Conservation (phyloP, 2,888 invertebrate genomes). For the Lydus trimaculatus region DNA sequence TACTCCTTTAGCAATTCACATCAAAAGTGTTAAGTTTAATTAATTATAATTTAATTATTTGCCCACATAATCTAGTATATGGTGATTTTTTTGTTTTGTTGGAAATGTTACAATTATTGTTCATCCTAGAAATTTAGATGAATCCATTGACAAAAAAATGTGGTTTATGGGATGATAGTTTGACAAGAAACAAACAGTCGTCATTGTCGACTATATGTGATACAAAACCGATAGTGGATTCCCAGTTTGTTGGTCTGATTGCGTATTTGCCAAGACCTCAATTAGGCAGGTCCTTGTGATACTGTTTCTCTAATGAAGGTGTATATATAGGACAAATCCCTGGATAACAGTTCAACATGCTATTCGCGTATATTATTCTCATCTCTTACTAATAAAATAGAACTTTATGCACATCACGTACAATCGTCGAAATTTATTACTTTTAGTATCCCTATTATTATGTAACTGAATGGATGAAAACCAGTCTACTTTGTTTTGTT, state of each 20-base stretch:
- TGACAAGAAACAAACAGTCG: neutral
- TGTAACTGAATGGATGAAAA: constrained; percentile 16
- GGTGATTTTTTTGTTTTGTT: neutral
- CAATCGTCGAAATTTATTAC: constrained; percentile 24
- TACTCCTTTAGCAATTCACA: neutral
- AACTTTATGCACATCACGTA: constrained; percentile 36
- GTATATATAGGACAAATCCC: constrained; percentile 37
- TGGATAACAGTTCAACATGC: constrained; percentile 36
- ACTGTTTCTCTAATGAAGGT: constrained; percentile 37
- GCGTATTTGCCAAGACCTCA: constrained; percentile 36
- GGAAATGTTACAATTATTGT: neutral
- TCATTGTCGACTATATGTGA: no score
- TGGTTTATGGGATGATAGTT: neutral
- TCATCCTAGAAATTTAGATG: neutral
- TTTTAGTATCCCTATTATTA: constrained; percentile 2
- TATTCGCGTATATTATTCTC: constrained; percentile 26
- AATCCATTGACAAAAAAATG: neutral
- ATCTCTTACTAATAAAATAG: constrained; percentile 13
- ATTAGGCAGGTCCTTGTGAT: constrained; percentile 36
- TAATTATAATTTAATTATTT: neutral
- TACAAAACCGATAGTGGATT: constrained; percentile 19
- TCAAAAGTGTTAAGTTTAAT: neutral
- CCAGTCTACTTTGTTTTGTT: constrained; percentile 3
- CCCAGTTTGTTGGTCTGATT: constrained; percentile 29
- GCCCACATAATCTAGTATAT: neutral